These are phyloP conservation scores for Sepioteuthis lessoniana DNA, from an alignment of 2,888 invertebrate genomes.

Conservation along the genomic window DNA sequence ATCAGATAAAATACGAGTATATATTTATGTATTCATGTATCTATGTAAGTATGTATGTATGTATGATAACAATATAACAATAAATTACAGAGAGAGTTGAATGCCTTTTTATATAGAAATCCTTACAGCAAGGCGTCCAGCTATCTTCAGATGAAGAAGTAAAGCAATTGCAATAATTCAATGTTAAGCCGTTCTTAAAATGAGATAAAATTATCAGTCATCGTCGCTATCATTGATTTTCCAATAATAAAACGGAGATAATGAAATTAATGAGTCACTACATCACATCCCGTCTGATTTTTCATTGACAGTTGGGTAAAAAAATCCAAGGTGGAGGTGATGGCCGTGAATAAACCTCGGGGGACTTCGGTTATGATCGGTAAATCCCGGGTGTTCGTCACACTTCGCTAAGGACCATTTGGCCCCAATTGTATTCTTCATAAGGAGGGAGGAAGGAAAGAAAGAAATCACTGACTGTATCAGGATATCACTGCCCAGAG, in stretches of 20 bases:
- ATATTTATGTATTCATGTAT: too few relatives aligned
- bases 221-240: not conserved
- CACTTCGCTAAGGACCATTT: not conserved
- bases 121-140: too few relatives aligned
- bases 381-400: not conserved
- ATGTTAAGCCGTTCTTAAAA: not conserved
- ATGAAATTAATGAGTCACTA: not conserved
- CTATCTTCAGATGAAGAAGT: too few relatives aligned
- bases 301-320: not conserved
- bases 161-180: too few relatives aligned
- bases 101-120: not conserved
- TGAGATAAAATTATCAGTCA: not conserved
- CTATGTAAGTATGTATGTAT: not conserved
- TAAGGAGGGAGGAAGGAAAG: not conserved
- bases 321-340: not conserved
- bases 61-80: not conserved
- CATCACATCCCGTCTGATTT: not conserved
- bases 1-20: too few relatives aligned
- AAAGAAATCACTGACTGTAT: not conserved
- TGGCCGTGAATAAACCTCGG: not conserved
- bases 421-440: not conserved
- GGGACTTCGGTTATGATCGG: conserved; percentile 1
- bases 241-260: not conserved
- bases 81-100: too few relatives aligned
- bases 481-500: not conserved